Conservation (phyloP, 2,888 invertebrate genomes). For the Autographa pulchrina region DNA sequence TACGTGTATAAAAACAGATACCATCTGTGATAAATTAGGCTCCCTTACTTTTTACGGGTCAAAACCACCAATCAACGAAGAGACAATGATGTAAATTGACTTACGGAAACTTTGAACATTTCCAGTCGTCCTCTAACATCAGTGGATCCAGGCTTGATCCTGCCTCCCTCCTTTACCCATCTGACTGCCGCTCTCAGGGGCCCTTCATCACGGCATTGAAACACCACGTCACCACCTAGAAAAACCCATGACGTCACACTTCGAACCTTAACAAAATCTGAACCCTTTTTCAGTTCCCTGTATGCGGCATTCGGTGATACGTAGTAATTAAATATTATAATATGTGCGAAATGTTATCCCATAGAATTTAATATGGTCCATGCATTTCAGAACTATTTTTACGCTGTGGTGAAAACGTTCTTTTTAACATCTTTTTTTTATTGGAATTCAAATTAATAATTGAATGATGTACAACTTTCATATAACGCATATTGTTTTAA, state of each 20-base stretch:
- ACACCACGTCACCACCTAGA: conserved; percentile 96
- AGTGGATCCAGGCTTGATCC: conserved; percentile 93
- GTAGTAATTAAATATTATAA: too few species aligned
- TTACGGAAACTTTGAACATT: conserved; percentile 94
- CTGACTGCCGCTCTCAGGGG: conserved; percentile 92
- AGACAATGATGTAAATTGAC: conserved; percentile 34
- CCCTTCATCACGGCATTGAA: conserved; percentile 98
- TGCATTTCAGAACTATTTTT: too few species aligned
- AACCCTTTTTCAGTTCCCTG: conserved; percentile 11
- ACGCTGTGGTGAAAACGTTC: too few species aligned
- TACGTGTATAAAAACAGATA: too few species aligned
- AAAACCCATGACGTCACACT: conserved; percentile 19
- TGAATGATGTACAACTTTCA: too few species aligned
- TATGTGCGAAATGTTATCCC: too few species aligned
- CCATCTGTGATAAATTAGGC: too few species aligned
- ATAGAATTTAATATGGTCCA: too few species aligned
- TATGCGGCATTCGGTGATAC: conserved; percentile 35
- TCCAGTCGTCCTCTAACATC: conserved; percentile 95
- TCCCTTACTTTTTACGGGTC: too few species aligned
- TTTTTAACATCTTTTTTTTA: too few species aligned
- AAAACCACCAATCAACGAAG: neutral
- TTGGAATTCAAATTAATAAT: too few species aligned
- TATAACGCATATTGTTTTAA: too few species aligned
- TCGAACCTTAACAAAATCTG: neutral
- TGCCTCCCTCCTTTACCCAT: conserved; percentile 93